Conservation (phyloP, 1,140 invertebrate genomes). For the Chelonus insularis region DNA sequence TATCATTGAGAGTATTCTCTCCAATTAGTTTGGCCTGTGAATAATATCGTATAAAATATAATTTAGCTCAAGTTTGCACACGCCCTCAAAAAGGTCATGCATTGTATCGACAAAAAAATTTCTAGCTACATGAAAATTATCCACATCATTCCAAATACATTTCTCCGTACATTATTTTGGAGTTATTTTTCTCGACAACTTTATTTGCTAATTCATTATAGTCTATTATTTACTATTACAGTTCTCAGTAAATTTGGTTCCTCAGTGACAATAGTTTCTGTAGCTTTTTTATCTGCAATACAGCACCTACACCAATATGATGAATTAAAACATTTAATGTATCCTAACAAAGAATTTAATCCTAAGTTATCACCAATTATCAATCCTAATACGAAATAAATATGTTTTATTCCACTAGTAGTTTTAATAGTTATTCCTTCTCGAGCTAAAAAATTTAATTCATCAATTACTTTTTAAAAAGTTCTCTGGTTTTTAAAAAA, state of each 20-base stretch:
- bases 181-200: background rate
- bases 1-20: slow-evolving; percentile 21
- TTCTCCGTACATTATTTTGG: slow-evolving; percentile 22
- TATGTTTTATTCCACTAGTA: slow-evolving; percentile 1
- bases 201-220: background rate
- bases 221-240: background rate
- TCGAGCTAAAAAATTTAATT: slow-evolving; percentile 24
- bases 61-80: slow-evolving; percentile 26
- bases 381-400: slow-evolving; percentile 32
- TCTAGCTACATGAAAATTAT: slow-evolving; percentile 32
- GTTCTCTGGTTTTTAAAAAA: slow-evolving; percentile 41
- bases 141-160: slow-evolving; percentile 31
- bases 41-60: slow-evolving; percentile 26
- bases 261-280: background rate
- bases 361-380: slow-evolving; percentile 38
- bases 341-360: slow-evolving; percentile 30
- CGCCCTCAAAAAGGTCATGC: slow-evolving; percentile 34
- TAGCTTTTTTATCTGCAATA: background rate
- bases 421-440: slow-evolving; percentile 10
- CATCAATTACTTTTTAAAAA: slow-evolving; percentile 42
- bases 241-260: background rate
- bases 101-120: slow-evolving; percentile 36
- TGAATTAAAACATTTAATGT: slow-evolving; percentile 22
- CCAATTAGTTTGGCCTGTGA: slow-evolving; percentile 17
- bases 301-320: slow-evolving; percentile 19